These are phyloP conservation scores for Epinephelus cyanopodus DNA, from an alignment of 2,113 vertebrate genomes.

Conservation along the genomic window DNA sequence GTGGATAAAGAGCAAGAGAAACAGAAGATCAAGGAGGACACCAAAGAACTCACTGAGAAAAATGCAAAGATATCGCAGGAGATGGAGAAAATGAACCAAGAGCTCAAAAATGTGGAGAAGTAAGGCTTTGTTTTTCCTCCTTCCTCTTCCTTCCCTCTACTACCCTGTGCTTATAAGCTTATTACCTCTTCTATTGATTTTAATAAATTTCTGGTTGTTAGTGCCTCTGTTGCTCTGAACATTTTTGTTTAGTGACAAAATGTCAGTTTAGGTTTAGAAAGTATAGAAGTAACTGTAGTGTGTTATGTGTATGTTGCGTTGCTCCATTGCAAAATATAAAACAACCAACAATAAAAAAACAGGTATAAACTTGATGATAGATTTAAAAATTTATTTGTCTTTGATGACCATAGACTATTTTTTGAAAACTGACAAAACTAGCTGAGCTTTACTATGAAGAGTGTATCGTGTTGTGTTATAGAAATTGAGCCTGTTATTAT, in stretches of 20 bases:
- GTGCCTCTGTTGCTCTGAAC: not conserved
- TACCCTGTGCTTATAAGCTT: not conserved
- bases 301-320: not conserved
- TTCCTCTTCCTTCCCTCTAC: not conserved
- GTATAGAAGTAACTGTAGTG: not conserved
- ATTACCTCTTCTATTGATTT: not conserved
- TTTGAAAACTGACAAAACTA: not conserved
- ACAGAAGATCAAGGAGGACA: constrained; percentile 90
- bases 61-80: constrained; percentile 87
- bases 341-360: no score
- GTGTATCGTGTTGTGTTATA: not conserved
- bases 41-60: constrained; percentile 90
- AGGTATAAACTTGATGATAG: no score
- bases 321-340: not conserved
- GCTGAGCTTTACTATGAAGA: not conserved
- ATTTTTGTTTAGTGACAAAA: constrained; percentile 16
- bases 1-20: constrained; percentile 89
- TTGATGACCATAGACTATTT: not conserved
- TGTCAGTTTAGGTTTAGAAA: not conserved
- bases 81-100: constrained; percentile 90
- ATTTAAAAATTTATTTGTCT: not conserved
- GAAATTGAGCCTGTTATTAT: not conserved
- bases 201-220: constrained; percentile 5
- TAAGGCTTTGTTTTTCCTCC: constrained; percentile 73
- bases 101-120: constrained; percentile 93